Evolutionary conservation across 2,888 invertebrate species (phyloP).

Genomic region (Eupithecia subfuscata): DNA sequence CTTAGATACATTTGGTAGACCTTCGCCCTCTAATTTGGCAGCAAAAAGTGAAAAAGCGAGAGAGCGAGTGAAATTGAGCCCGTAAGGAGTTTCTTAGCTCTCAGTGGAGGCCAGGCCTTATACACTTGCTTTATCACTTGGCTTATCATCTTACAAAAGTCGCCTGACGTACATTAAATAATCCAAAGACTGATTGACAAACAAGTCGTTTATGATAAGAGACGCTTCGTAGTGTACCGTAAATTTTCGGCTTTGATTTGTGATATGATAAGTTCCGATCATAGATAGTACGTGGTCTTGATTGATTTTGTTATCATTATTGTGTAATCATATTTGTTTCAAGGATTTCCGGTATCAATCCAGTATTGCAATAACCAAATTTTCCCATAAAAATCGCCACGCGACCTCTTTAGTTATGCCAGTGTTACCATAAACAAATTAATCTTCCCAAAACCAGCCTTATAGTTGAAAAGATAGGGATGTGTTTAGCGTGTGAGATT

Average conservation of each 20-base stretch:
- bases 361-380: slow-evolving; percentile 37
- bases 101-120: background rate
- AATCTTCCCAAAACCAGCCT: slow-evolving; percentile 4
- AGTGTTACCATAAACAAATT: slow-evolving; percentile 13
- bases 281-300: slow-evolving; percentile 2
- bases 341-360: background rate
- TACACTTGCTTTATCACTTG: slow-evolving; percentile 2
- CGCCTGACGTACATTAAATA: slow-evolving; percentile 50
- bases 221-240: slow-evolving; percentile 4
- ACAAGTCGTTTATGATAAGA: slow-evolving; percentile 19
- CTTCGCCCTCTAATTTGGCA: too few relatives aligned
- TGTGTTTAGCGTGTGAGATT: slow-evolving; percentile 12
- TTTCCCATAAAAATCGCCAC: slow-evolving; percentile 79
- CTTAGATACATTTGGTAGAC: too few relatives aligned
- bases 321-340: background rate
- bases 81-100: background rate
- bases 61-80: background rate
- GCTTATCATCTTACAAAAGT: background rate
- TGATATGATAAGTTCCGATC: slow-evolving; percentile 4
- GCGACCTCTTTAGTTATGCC: slow-evolving; percentile 70
- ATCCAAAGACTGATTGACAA: slow-evolving; percentile 28
- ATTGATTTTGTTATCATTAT: slow-evolving; percentile 6
- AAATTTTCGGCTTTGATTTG: slow-evolving; percentile 22
- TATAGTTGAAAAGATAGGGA: slow-evolving; percentile 10
- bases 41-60: too few relatives aligned